Evolutionary conservation across 1,140 invertebrate genomes (phyloP).

Genomic region (Aphelinus certus): DNA sequence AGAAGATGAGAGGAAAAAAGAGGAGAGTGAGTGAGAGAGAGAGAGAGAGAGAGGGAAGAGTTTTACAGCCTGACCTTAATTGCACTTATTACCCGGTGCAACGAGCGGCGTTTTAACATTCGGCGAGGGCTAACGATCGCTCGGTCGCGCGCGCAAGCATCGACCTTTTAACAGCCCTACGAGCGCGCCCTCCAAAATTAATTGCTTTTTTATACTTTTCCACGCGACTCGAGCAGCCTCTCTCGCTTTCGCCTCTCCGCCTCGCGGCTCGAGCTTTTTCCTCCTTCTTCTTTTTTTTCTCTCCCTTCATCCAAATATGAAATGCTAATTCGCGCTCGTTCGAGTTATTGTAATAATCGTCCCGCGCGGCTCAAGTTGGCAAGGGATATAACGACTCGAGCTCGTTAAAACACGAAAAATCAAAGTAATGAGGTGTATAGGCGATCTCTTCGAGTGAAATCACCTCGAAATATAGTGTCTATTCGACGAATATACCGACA

Average conservation of each 20-base stretch:
- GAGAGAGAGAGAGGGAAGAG: constrained; percentile 24
- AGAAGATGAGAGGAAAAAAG: constrained; percentile 10
- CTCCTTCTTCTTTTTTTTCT: not conserved
- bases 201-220: constrained; percentile 33
- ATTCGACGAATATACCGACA: not conserved
- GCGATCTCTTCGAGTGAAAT: not conserved
- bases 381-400: too few relatives aligned
- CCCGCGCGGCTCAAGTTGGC: too few relatives aligned
- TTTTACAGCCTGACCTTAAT: constrained; percentile 54
- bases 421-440: too few relatives aligned
- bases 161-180: constrained; percentile 22
- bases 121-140: constrained; percentile 43
- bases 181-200: constrained; percentile 15
- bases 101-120: constrained; percentile 48
- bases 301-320: not conserved
- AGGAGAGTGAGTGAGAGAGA: not conserved
- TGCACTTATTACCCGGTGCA: constrained; percentile 50
- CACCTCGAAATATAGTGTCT: not conserved
- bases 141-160: not conserved
- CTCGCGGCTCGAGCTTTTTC: not conserved
- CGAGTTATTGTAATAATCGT: too few relatives aligned
- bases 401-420: too few relatives aligned
- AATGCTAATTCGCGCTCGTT: too few relatives aligned
- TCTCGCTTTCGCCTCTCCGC: too few relatives aligned
- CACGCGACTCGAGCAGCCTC: not conserved